Conservation (phyloP, 2,797 vertebrate species). For the Leptatherina wallacei region DNA sequence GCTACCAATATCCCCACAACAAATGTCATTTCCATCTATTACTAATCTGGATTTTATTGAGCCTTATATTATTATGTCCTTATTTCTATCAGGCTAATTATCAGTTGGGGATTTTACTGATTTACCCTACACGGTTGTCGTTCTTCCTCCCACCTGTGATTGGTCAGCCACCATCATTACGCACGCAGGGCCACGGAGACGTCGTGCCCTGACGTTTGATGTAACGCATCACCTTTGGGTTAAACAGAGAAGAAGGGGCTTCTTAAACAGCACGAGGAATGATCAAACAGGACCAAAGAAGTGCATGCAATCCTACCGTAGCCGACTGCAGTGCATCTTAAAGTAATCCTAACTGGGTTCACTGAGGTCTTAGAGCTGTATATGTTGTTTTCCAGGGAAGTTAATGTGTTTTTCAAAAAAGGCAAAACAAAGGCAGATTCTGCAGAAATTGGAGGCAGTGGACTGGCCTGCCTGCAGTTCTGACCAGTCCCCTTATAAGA, state of each 20-base stretch:
- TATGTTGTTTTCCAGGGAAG: background rate
- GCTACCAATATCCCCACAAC: background rate
- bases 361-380: background rate
- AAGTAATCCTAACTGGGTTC: background rate
- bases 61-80: background rate
- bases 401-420: background rate
- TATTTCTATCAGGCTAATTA: slow-evolving; percentile 10
- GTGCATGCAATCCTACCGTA: background rate
- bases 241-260: slow-evolving; percentile 51
- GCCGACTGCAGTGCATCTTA: background rate
- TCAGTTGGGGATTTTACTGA: slow-evolving; percentile 51
- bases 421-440: background rate
- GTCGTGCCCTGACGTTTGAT: slow-evolving; percentile 67
- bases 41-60: background rate
- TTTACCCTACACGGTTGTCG: slow-evolving; percentile 63
- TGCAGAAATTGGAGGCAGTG: too few species aligned
- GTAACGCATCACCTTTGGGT: slow-evolving; percentile 63
- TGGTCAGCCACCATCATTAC: slow-evolving; percentile 68
- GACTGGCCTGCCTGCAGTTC: background rate
- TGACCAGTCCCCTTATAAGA: background rate
- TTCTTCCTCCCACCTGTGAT: slow-evolving; percentile 71
- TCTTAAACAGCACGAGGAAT: background rate
- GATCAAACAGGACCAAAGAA: background rate
- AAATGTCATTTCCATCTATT: background rate
- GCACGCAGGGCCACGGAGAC: slow-evolving; percentile 64